These are phyloP conservation scores for Otus sunia DNA, from an alignment of 2,113 vertebrate species.

Conservation along the genomic window DNA sequence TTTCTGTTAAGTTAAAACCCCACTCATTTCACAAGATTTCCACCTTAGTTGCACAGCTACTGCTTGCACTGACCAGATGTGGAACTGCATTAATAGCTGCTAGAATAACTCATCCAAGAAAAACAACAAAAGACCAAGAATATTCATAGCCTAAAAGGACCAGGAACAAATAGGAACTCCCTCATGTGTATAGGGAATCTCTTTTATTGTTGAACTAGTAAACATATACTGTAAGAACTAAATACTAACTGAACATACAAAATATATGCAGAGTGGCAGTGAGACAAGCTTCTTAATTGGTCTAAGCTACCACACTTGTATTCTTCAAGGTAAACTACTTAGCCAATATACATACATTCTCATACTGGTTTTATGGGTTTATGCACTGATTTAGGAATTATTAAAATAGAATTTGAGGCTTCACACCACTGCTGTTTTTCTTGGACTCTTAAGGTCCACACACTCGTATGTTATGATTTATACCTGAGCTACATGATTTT, in stretches of 20 bases:
- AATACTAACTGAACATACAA: background rate
- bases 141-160: background rate
- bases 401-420: background rate
- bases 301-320: background rate
- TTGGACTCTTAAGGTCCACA: background rate
- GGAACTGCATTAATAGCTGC: background rate
- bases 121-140: background rate
- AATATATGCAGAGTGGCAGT: background rate
- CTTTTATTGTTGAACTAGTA: background rate
- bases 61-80: background rate
- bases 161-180: background rate
- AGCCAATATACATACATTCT: background rate
- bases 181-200: background rate
- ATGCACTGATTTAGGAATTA: background rate
- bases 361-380: background rate
- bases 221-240: background rate
- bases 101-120: background rate
- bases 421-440: background rate
- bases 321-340: background rate
- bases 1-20: background rate
- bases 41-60: background rate
- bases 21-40: background rate
- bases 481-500: background rate
- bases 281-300: background rate
- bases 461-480: background rate